These are phyloP conservation scores for Ricordea florida DNA, from an alignment of 92 coral and sea anemone species.

Conservation along the genomic window DNA sequence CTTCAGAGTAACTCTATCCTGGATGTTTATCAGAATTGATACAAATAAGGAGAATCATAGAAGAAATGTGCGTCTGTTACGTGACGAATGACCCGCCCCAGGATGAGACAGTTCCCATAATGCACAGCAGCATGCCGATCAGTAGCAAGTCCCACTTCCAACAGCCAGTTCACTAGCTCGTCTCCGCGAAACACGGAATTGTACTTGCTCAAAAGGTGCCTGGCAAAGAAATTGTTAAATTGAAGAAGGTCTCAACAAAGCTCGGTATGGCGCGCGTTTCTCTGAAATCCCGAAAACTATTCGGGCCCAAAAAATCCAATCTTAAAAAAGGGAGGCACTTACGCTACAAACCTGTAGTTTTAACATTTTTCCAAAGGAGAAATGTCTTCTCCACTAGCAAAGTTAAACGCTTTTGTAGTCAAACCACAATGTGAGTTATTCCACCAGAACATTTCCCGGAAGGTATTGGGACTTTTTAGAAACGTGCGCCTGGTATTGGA, in stretches of 20 bases:
- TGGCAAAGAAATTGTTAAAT: constrained; percentile 17
- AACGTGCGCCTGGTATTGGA: too few species aligned
- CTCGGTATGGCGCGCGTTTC: not conserved
- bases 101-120: constrained; percentile 84
- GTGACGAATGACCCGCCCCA: constrained; percentile 87
- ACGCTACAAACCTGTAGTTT: too few species aligned
- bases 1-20: too few species aligned
- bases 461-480: too few species aligned
- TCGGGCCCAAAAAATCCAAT: too few species aligned
- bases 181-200: constrained; percentile 75
- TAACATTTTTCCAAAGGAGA: too few species aligned
- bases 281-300: too few species aligned
- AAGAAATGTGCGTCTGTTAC: constrained; percentile 79
- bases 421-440: too few species aligned
- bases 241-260: not conserved
- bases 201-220: constrained; percentile 68
- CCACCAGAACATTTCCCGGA: too few species aligned
- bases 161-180: constrained; percentile 83
- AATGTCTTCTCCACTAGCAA: too few species aligned
- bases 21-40: constrained; percentile 41
- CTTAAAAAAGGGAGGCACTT: too few species aligned
- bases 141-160: constrained; percentile 84
- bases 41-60: constrained; percentile 84
- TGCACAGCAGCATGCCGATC: constrained; percentile 87
- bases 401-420: too few species aligned